Conservation (phyloP, 2,888 invertebrate genomes). For the Hartigia nigra region DNA sequence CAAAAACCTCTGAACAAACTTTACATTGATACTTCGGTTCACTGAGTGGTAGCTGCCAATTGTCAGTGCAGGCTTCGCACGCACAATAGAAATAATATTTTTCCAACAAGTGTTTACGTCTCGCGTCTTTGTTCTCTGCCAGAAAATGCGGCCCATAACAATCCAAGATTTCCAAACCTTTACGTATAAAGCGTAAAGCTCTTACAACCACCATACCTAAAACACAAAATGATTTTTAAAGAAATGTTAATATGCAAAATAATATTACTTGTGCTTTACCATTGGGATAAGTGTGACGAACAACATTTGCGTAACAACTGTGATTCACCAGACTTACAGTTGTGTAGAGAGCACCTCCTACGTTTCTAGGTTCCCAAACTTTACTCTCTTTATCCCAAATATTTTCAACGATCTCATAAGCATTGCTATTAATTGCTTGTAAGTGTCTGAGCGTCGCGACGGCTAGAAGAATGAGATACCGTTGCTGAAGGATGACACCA, state of each 20-base stretch:
- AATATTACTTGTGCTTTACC: slow-evolving; percentile 38
- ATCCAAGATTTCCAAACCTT: slow-evolving; percentile 65
- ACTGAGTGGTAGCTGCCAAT: slow-evolving; percentile 57
- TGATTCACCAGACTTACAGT: slow-evolving; percentile 68
- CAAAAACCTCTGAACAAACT: slow-evolving; percentile 33
- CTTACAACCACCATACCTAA: slow-evolving; percentile 57
- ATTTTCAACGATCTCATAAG: slow-evolving; percentile 66
- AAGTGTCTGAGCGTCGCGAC: slow-evolving; percentile 61
- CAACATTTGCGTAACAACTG: slow-evolving; percentile 66
- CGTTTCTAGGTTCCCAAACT: slow-evolving; percentile 53
- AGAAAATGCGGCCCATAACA: slow-evolving; percentile 67
- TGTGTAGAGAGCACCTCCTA: slow-evolving; percentile 67
- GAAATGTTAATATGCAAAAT: slow-evolving; percentile 8
- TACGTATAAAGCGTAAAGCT: slow-evolving; percentile 55
- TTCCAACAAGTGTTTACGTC: slow-evolving; percentile 55
- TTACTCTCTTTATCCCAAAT: slow-evolving; percentile 43
- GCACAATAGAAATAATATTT: slow-evolving; percentile 66
- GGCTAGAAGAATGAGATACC: slow-evolving; percentile 50
- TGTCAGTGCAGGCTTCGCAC: slow-evolving; percentile 62
- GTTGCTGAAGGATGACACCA: slow-evolving; percentile 23
- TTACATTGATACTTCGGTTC: slow-evolving; percentile 48
- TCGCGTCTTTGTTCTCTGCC: slow-evolving; percentile 46
- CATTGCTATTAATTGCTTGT: slow-evolving; percentile 67
- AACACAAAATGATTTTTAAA: slow-evolving; percentile 23
- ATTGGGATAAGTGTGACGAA: slow-evolving; percentile 61